A percentile compares a stretch with the other conserved stretches of the same genome.
Evolutionary conservation across 2,113 vertebrate genomes (phyloP).

Genomic region (Pluvianellus socialis): DNA sequence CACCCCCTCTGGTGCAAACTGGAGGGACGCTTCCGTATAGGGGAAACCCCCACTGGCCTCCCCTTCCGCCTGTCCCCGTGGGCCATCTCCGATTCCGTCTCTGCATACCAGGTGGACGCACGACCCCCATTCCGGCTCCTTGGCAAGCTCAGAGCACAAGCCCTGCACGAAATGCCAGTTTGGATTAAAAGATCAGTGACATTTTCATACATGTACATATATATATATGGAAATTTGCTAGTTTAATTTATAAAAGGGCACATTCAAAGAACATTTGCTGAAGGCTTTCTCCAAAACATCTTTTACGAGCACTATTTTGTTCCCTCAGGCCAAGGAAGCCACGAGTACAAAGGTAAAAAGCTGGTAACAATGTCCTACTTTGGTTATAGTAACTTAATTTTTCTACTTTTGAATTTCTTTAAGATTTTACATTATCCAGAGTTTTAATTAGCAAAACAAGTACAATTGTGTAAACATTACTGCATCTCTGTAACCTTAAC

Average conservation of each 20-base stretch:
- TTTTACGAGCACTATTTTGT: background rate
- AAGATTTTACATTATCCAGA: background rate
- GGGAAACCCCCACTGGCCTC: background rate
- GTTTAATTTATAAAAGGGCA: background rate
- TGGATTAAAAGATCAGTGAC: slow-evolving; percentile 7
- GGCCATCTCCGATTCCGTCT: background rate
- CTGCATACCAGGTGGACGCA: background rate
- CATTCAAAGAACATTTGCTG: background rate
- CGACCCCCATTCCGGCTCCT: background rate
- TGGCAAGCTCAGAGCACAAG: background rate
- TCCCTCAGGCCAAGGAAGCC: background rate
- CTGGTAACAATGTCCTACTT: background rate
- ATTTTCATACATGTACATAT: background rate
- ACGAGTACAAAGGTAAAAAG: rapidly evolving
- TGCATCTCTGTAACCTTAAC: background rate
- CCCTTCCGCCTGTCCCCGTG: background rate
- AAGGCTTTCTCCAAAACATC: background rate
- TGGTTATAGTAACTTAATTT: background rate
- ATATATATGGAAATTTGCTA: background rate
- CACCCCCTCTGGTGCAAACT: rapidly evolving
- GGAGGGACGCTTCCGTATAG: background rate
- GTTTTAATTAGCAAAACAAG: background rate
- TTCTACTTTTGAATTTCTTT: background rate
- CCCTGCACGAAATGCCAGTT: background rate
- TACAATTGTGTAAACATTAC: background rate